Evolutionary conservation across 1,140 invertebrate genomes (phyloP).

Genomic region (Diabrotica undecimpunctata): DNA sequence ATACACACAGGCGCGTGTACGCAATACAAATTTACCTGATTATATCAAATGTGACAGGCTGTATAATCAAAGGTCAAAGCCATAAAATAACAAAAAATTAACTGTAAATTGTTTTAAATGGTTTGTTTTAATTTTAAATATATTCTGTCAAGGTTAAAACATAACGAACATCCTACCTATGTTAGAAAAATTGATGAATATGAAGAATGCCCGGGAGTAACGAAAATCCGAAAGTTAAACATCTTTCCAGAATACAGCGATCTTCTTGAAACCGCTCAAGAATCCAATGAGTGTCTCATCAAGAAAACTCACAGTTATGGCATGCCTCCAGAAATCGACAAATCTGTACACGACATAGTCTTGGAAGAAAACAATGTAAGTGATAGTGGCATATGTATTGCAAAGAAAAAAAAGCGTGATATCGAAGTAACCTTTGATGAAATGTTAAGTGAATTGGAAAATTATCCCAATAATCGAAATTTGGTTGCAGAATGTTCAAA

Average conservation of each 20-base stretch:
- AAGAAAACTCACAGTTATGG: too few species aligned
- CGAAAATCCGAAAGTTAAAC: conserved; percentile 21
- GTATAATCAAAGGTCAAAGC: too few species aligned
- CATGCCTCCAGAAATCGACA: too few species aligned
- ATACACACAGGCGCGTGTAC: too few species aligned
- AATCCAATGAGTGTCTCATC: neutral
- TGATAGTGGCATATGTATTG: too few species aligned
- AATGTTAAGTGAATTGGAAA: conserved; percentile 22
- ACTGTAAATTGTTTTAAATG: too few species aligned
- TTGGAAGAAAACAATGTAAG: too few species aligned
- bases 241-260: conserved; percentile 30
- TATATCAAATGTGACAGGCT: too few species aligned
- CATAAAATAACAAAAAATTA: too few species aligned
- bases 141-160: neutral
- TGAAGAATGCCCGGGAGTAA: conserved; percentile 25
- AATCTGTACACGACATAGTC: too few species aligned
- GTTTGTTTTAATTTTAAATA: too few species aligned
- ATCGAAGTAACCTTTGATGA: conserved; percentile 19
- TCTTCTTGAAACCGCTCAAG: conserved; percentile 16
- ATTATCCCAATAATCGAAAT: conserved; percentile 19
- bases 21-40: too few species aligned
- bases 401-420: neutral
- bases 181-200: conserved; percentile 9
- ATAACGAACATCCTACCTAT: conserved; percentile 16
- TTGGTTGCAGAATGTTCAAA: conserved; percentile 20